A percentile compares a stretch with the other conserved stretches of the same genome.
These are phyloP conservation scores for Acrocephalus kingi DNA, from an alignment of 2,113 vertebrate species.

Conservation along the genomic window DNA sequence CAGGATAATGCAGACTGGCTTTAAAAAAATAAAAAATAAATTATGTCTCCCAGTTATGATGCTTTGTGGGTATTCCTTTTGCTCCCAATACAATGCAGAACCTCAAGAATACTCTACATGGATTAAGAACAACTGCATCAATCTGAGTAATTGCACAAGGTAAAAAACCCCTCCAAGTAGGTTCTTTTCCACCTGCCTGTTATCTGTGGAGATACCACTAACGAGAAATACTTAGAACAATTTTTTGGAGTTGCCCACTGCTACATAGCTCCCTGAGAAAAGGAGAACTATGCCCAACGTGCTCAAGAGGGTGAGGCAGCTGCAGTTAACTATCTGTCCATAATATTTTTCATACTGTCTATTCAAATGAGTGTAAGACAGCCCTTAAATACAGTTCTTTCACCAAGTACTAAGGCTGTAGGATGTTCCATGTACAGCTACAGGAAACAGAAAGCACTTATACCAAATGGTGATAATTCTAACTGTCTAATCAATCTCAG, in stretches of 20 bases:
- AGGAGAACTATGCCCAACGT: neutral
- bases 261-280: neutral
- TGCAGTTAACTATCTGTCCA: neutral
- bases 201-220: neutral
- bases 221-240: neutral
- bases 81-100: neutral
- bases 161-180: neutral
- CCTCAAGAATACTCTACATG: neutral
- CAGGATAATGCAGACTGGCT: neutral
- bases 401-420: neutral
- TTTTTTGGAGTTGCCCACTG: neutral
- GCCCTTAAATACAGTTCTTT: neutral
- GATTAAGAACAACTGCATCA: neutral
- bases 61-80: neutral
- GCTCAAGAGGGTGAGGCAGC: neutral
- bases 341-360: neutral
- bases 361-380: neutral
- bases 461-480: neutral
- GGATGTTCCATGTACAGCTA: neutral
- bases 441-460: neutral
- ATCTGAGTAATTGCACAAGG: neutral
- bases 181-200: neutral
- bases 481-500: neutral
- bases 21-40: neutral
- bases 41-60: neutral